Conservation (phyloP, 2,113 vertebrate species). For the Xiphophorus hellerii region DNA sequence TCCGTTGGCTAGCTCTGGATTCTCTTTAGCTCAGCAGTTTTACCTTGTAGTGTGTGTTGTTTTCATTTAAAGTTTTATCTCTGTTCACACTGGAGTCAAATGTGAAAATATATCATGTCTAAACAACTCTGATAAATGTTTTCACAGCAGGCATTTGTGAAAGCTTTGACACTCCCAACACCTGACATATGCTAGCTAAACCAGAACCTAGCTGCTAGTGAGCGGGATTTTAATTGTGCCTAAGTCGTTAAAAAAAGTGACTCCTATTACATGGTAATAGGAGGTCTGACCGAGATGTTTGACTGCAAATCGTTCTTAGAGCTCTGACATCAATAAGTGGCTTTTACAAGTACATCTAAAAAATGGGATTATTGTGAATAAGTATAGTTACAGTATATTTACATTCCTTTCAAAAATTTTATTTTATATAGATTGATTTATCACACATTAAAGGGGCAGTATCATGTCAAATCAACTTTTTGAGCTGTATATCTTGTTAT, state of each 20-base stretch:
- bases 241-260: background rate
- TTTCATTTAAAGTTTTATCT: background rate
- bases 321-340: background rate
- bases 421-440: too few relatives aligned
- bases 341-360: background rate
- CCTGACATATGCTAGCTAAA: background rate
- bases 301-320: too few relatives aligned
- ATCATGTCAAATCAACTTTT: too few relatives aligned
- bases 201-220: background rate
- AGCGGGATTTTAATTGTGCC: background rate
- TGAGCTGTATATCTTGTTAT: too few relatives aligned
- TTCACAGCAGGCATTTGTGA: background rate
- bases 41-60: background rate
- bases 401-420: too few relatives aligned
- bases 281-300: too few relatives aligned
- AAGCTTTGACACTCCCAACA: background rate
- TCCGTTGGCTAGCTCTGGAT: background rate
- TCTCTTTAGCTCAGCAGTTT: background rate
- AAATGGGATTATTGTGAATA: too few relatives aligned
- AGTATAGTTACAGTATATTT: too few relatives aligned
- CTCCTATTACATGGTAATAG: background rate
- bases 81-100: background rate
- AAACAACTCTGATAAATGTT: background rate
- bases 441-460: too few relatives aligned
- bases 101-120: background rate